Evolutionary conservation across 2,113 vertebrate genomes (phyloP), one percentile per base, ranked within the genome.

Genomic region (Prunella fulvescens): DNA sequence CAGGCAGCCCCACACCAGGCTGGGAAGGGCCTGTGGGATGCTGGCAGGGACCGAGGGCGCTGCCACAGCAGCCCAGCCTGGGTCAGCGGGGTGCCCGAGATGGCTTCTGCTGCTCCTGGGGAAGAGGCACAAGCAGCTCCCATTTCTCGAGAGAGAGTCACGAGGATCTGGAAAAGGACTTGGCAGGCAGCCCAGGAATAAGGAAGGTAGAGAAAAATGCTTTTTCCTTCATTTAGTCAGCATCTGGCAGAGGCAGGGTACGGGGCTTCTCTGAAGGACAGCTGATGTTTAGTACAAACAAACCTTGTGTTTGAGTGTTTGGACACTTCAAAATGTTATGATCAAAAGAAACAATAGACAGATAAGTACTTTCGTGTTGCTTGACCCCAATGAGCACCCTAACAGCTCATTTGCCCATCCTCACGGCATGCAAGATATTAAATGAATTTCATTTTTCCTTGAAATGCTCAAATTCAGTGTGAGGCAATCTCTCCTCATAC

Each of bases 161-260:
- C 1, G 3, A 73, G 61, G 45, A 44, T 85, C 64, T 72, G 50
- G 66, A 57, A 80, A 67, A 76, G 53, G 17, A 40, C 31, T 67
- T 83, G 86, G 92, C 11, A 3, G 81, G 37, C 23, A 53, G 74
- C 88, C 74, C 48, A 56, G 70, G 61, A 79, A 79, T 28, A 90
- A 91, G 8, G n/a, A 90, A 82, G 15, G 28, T 10, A 48, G 18
- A 60, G 37, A 61, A 85, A 92, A 90, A 69, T 61, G 57, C 7
- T 54, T 90, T 96, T 69, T 33, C 54, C 66, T 82, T 92, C 44
- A 80, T 92, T 95, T 82, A 85, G 53, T 69, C 70, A 82, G 62
- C 62, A 85, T 44, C 73, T 92, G 81, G 44, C 78, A 82, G 65
- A 87, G 62, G 16, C 33, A 78, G 37, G 31, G 39, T 37, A 50